Conservation (phyloP, 1,140 invertebrate species). For the Mercenaria mercenaria region DNA sequence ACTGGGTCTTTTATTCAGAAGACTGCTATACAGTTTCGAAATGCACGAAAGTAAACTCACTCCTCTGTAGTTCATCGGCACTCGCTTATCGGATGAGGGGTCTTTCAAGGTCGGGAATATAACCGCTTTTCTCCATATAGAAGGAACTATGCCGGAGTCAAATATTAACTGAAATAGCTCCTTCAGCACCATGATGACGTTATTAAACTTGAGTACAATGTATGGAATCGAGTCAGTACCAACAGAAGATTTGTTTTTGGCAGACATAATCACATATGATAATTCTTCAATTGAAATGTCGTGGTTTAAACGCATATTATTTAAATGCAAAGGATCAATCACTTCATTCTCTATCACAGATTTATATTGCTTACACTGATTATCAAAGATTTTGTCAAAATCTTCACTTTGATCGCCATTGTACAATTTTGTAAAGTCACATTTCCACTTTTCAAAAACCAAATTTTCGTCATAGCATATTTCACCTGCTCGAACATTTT, state of each 20-base stretch:
- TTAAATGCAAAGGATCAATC: neutral
- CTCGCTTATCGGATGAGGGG: neutral
- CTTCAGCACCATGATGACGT: neutral
- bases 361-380: neutral
- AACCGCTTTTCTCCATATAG: constrained; percentile 31
- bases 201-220: neutral
- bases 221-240: constrained; percentile 10
- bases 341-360: neutral
- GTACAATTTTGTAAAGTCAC: constrained; percentile 38
- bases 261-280: neutral
- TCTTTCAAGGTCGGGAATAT: constrained; percentile 50
- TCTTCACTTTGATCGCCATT: neutral
- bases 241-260: neutral
- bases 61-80: constrained; percentile 44
- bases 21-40: constrained; percentile 12
- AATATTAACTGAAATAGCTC: neutral
- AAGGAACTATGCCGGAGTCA: neutral
- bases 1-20: constrained; percentile 31
- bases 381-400: neutral
- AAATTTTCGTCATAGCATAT: neutral
- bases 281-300: constrained; percentile 4
- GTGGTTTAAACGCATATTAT: neutral
- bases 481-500: neutral
- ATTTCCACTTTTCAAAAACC: constrained; percentile 16
- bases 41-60: constrained; percentile 29